Evolutionary conservation across 1,140 invertebrate genomes (phyloP), one percentile per base, ranked within the genome.

Genomic region (Cherax destructor): DNA sequence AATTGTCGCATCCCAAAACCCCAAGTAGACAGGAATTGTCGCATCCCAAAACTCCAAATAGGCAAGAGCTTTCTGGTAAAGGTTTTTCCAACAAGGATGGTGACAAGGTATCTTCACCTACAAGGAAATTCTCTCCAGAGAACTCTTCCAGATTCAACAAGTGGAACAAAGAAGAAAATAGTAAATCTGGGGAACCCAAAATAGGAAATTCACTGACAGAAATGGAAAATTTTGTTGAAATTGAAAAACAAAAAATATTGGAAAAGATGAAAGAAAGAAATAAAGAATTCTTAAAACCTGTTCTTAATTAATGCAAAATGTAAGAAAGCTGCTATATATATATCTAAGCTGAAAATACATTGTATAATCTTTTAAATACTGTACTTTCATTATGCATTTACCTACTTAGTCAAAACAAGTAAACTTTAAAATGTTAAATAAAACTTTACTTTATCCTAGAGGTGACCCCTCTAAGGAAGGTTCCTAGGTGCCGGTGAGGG

Each of bases 261-360:
- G 89, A 85, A 47, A 76, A 79, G 50, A 91, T 91, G 89, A 91
- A 91, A 56, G 83, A 91, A 76, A 91, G 89, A 72, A 91, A 91
- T 79, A 91, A 91, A 79, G 89, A 85, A 86, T 91, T 91, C 41
- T 21, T 91, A 16, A 91, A 91, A 52, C 89, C 83, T 65, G n/a
- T 18, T 85, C n/a, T 79, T 91, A 83, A 91, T n/a, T 91, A 86
- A 77, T 41, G 9, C 52, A 56, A 13, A 56, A 56, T 9, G 13
- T 5, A 13, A 56, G 52, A 56, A 10, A 13, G 9, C 2, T 41
- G 30, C 30, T 41, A 41, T 41, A 41, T 56, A 13, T 56, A 13
- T 13, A 56, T 5, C 52, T 9, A 56, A 13, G 52, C 9, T 56
- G 52, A 56, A 56, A 56, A 9, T 56, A 13, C 52, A 10, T 56